Evolutionary conservation across 2,888 invertebrate species (phyloP).

Genomic region (Eupeodes latifasciatus): DNA sequence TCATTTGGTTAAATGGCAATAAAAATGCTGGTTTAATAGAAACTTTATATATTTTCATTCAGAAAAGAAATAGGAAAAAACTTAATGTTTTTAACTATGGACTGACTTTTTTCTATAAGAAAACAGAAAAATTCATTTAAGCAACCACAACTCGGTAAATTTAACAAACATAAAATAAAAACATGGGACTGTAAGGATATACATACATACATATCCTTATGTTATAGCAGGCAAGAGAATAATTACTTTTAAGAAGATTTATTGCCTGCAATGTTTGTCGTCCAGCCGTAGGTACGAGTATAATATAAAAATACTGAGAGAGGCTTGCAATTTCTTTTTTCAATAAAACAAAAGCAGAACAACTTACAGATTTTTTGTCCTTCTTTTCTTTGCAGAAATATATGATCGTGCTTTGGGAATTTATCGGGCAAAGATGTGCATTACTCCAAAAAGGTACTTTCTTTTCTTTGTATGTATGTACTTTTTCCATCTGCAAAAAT

Average conservation of each 20-base stretch:
- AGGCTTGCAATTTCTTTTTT: conserved; percentile 47
- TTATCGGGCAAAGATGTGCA: conserved; percentile 36
- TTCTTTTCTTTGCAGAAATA: conserved; percentile 14
- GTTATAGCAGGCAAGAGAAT: conserved; percentile 40
- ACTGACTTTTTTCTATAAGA: not conserved
- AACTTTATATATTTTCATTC: not conserved
- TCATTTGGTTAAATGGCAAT: not conserved
- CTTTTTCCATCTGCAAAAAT: no score
- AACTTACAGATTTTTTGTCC: conserved; percentile 9
- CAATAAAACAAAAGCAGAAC: conserved; percentile 25
- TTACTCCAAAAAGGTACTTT: conserved; percentile 17
- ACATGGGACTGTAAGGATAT: not conserved
- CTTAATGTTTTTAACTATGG: not conserved
- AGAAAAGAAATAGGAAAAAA: not conserved
- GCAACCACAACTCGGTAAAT: conserved; percentile 3
- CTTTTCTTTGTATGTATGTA: not conserved
- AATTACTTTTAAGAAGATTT: conserved; percentile 70
- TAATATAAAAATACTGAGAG: conserved; percentile 15
- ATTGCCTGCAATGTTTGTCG: conserved; percentile 63
- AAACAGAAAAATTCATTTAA: conserved; percentile 2
- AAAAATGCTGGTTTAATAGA: not conserved
- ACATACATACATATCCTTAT: not conserved
- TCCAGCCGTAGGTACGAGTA: not conserved
- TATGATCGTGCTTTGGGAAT: conserved; percentile 44
- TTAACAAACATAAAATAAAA: not conserved